Base-by-base conservation (phyloP, 2,113 vertebrate species). In the Nasalis larvatus region DNA sequence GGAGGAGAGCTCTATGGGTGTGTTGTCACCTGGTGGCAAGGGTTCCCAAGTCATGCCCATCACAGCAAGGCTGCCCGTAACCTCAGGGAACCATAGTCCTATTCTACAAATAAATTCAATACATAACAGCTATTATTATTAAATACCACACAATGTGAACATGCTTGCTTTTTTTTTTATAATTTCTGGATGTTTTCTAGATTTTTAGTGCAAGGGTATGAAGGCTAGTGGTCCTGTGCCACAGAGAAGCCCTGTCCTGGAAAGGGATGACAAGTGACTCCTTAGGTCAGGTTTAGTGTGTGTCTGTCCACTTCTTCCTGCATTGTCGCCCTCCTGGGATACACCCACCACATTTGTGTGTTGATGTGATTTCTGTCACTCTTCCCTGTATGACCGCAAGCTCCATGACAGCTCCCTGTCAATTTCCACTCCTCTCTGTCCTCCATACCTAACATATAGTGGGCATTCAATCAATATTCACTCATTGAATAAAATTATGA, bases 371-470 rank as follows among this genome's bases (percentile, higher is more conserved):
- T 49, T 13, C 3, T 1, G 25, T 14, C 73, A 13, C 8, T 54
- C 68, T 91, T 58, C 69, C 4, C 9, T 13, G 4, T 37, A 45
- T 1, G 69, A 8, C 49, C 10, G 10, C 17, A 58, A 45, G 47
- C 27, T 89, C 90, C 13, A 0, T 0, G 21, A n/a, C 21, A 32
- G 56, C 27, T 5, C 6, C 68, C 1, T 0, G 8, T 8, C 18
- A 60, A 82, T 30, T 8, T 40, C 69, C 47, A 40, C 8, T 35
- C 23, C 3, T 54, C 58, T n/a, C 6, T 7, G 7, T 12, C 40
- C 76, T 32, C 30, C 45, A 35, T 6, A 21, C 42, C 30, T 17
- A 27, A 47, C 4, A 5, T 23, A 8, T 4, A 45, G 56, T 0
- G 71, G 74, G 9, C 45, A 56, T 35, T 17, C 40, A n/a, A 63